Percentiles rank a stretch among this genome's conserved stretches.
Conservation (phyloP, 53 echinoderm and acorn worm genomes). For the Holothuria leucospilota region DNA sequence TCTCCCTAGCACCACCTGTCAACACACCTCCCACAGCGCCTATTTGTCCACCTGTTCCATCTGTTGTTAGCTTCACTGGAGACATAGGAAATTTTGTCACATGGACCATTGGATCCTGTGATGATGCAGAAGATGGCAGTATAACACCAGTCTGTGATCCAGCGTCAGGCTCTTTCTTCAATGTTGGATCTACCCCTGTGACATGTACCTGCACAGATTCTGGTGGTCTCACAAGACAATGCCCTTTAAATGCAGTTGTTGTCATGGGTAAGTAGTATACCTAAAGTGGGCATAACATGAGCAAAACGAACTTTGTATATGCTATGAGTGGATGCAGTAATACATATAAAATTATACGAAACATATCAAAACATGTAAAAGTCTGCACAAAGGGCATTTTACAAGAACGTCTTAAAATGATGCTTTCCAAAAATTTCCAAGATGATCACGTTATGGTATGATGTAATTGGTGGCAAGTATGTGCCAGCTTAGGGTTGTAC, state of each 20-base stretch:
- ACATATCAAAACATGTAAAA: no score
- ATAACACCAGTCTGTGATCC: constrained; percentile 1
- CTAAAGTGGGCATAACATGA: no score
- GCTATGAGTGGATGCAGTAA: no score
- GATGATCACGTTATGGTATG: no score
- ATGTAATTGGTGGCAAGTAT: no score
- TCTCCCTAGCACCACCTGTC: no score
- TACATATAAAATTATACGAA: no score
- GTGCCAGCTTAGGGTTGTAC: no score
- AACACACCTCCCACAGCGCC: background rate
- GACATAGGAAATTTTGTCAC: constrained; percentile 4
- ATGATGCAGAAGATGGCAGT: background rate
- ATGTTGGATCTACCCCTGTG: background rate
- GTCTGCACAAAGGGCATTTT: no score
- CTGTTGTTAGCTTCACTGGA: background rate
- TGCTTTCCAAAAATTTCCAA: no score
- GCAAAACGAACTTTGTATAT: no score
- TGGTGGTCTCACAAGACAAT: background rate
- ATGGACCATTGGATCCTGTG: background rate
- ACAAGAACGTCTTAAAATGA: no score
- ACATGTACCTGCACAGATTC: background rate
- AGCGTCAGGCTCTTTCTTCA: background rate
- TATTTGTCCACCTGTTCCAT: background rate
- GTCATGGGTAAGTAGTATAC: background rate
- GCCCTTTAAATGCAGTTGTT: background rate